Base-by-base conservation (phyloP, 2,797 vertebrate species). In the Leptatherina wallacei region DNA sequence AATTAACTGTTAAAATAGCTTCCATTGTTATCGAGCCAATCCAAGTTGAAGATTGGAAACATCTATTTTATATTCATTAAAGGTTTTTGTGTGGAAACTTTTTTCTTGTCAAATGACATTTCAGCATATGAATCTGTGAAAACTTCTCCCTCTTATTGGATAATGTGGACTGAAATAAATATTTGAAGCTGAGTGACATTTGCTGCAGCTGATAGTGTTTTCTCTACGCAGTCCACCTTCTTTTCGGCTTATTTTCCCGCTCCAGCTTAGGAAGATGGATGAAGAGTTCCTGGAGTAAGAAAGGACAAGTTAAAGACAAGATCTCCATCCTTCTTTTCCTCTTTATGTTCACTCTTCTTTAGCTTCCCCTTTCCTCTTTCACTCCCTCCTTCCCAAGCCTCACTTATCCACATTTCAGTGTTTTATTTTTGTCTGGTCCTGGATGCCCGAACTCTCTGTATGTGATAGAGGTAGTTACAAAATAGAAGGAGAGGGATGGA, bases 341-440 rank as follows among this genome's bases (percentile, higher is more conserved):
- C 69, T 36, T 38, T 60, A 60, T 36, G 58, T 68, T 32, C 29
- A 65, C 49, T 47, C 63, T 35, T 60, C 29, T 54, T 60, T 62
- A 24, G 12, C 33, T 3, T 13, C 56, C 10, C 7, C 30, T 29
- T 20, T 44, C 24, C 44, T 61, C 44, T 14, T 47, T 40, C 52
- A 27, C 38, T 76, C 56, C 82, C 84, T 61, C 59, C 44, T 64
- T 71, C 49, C 57, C 49, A 33, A 29, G 87, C 88, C 85, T 89
- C 68, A 71, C 75, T 90, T 93, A 61, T 83, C 75, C 56, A 69
- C 90, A 85, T 95, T 93, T 87, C 91, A 88, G 90, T 88, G 92
- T 95, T 30, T 93, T 95, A 94, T 95, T 94, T 96, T 94, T 95
- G 77, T 76, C 95, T 94, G 92, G 63, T 72, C 60, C 91, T 93